A percentile compares a stretch with the other conserved stretches of the same genome.
Evolutionary conservation across 2,113 vertebrate genomes (phyloP).

Genomic region (Leucosticte australis): DNA sequence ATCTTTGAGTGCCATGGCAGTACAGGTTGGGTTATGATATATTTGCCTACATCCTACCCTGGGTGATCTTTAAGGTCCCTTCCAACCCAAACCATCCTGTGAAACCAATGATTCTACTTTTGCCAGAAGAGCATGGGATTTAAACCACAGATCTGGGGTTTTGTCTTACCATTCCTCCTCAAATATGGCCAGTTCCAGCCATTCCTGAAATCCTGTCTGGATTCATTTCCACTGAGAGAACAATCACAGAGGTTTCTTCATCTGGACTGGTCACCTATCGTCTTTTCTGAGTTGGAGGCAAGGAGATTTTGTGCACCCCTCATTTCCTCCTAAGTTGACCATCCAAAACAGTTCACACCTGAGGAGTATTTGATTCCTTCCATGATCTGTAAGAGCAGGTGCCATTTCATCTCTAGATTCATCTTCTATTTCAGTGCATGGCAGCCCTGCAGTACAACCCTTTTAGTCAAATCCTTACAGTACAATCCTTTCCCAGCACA

Average conservation of each 20-base stretch:
- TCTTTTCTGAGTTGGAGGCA: not conserved
- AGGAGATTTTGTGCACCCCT: not conserved
- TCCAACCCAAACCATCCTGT: not conserved
- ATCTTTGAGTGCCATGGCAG: not conserved
- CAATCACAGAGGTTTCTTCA: not conserved
- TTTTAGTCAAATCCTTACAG: not conserved
- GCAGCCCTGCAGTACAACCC: not conserved
- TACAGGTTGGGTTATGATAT: not conserved
- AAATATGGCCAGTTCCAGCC: not conserved
- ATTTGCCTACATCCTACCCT: not conserved
- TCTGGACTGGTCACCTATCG: not conserved
- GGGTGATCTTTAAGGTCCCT: not conserved
- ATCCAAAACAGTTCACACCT: not conserved
- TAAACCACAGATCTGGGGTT: not conserved
- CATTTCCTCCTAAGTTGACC: not conserved
- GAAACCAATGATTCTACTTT: not conserved
- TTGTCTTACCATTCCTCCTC: not conserved
- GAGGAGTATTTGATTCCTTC: not conserved
- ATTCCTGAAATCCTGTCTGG: not conserved
- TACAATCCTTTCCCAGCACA: not conserved
- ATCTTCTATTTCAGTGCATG: not conserved
- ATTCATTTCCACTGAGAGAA: not conserved
- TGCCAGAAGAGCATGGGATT: not conserved
- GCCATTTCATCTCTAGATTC: not conserved
- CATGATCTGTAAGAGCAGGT: fast-evolving